phyloP scores from a whole-genome alignment of 2,797 vertebrate genomes.

The Hydrocynus forskahlii region DNA sequence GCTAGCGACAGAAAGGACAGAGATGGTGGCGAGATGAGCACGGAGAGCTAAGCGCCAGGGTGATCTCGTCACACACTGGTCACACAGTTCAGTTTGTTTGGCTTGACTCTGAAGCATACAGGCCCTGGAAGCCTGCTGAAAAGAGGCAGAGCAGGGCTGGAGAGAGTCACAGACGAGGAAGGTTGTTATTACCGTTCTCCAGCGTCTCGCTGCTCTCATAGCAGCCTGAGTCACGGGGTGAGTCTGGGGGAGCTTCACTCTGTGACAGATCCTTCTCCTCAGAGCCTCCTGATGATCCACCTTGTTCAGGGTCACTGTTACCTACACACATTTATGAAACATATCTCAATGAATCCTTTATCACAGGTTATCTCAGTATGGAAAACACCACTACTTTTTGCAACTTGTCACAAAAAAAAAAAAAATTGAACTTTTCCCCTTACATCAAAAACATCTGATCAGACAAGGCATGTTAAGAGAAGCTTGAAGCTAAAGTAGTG shows the following conservation, averaged over 20 bases:
- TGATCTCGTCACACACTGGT: constrained; percentile 15
- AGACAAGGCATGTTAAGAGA: too few species aligned
- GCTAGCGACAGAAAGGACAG: constrained; percentile 32
- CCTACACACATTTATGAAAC: constrained; percentile 70
- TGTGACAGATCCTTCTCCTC: constrained; percentile 89
- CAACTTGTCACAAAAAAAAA: too few species aligned
- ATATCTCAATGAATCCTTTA: background rate
- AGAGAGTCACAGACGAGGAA: constrained; percentile 66
- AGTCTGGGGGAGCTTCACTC: constrained; percentile 78
- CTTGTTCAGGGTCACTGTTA: constrained; percentile 85
- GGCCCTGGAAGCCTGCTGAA: constrained; percentile 43
- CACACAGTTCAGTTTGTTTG: constrained; percentile 26
- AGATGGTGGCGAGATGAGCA: constrained; percentile 45
- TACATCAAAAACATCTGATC: too few species aligned
- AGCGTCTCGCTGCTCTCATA: constrained; percentile 95
- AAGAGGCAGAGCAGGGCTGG: constrained; percentile 45
- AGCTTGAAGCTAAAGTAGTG: too few species aligned
- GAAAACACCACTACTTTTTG: too few species aligned
- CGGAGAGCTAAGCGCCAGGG: constrained; percentile 30
- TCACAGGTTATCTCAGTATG: too few species aligned
- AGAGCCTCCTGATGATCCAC: constrained; percentile 79
- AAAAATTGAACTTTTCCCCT: too few species aligned
- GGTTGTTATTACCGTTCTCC: constrained; percentile 88
- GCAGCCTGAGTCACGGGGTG: constrained; percentile 96
- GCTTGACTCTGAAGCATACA: constrained; percentile 49